Evolutionary conservation across 2,888 invertebrate species (phyloP).

Genomic region (Rhamphomyia laevipes): DNA sequence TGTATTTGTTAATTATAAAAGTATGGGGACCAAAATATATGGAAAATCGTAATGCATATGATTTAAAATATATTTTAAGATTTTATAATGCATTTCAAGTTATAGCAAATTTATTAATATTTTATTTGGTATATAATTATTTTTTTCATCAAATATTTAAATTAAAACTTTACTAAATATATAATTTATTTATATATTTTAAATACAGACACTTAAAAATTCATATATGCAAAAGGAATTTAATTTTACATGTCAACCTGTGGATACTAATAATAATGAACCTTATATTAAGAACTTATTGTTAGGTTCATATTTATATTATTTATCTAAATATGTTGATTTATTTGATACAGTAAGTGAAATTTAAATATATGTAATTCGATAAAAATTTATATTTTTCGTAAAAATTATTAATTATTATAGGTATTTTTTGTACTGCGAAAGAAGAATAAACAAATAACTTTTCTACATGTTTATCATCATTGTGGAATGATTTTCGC

Average conservation of each 20-base stretch:
- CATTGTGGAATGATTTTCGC: conserved; percentile 67
- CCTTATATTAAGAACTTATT: conserved; percentile 37
- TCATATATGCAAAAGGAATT: conserved; percentile 23
- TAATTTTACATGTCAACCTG: conserved; percentile 27
- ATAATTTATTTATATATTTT: not conserved
- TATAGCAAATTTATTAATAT: conserved; percentile 19
- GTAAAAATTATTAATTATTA: not conserved
- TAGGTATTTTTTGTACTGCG: conserved; percentile 62
- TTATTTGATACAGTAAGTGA: conserved; percentile 51
- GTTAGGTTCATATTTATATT: conserved; percentile 47
- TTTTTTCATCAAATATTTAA: not conserved
- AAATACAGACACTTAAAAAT: conserved; percentile 19
- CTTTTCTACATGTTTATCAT: conserved; percentile 78
- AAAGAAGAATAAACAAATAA: conserved; percentile 70
- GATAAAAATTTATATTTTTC: too few relatives aligned
- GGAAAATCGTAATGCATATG: conserved; percentile 51
- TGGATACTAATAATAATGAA: conserved; percentile 23
- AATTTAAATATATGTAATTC: not conserved
- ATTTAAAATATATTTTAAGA: conserved; percentile 51
- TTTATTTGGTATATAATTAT: conserved; percentile 16
- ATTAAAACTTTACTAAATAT: not conserved
- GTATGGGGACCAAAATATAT: conserved; percentile 62
- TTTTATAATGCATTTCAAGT: conserved; percentile 54
- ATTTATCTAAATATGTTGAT: conserved; percentile 56
- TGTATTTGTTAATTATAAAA: conserved; percentile 58